Percentiles rank a stretch among this genome's conserved stretches.
phyloP scores from a whole-genome alignment of 2,797 vertebrate species.

The Trematomus bernacchii region DNA sequence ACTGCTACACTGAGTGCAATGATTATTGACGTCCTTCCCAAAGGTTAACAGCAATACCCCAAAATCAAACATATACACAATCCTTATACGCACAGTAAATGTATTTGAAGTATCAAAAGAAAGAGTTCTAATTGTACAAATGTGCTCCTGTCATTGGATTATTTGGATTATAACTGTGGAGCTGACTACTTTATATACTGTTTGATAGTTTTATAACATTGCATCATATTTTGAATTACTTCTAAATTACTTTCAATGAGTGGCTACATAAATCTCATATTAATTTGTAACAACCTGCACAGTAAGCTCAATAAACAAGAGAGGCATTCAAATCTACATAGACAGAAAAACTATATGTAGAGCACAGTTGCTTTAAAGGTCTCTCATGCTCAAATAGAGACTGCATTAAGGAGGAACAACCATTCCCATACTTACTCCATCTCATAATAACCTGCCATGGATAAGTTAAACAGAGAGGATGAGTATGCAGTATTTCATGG shows the following conservation, averaged over 20 bases:
- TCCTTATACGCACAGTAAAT: neutral
- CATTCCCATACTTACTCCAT: constrained; percentile 7
- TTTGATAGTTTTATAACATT: neutral
- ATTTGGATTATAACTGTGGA: neutral
- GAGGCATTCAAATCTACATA: constrained; percentile 8
- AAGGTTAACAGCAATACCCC: too few relatives aligned
- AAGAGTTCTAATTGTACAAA: too few relatives aligned
- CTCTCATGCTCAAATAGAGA: constrained; percentile 34
- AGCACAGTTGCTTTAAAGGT: constrained; percentile 38
- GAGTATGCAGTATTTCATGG: constrained; percentile 50
- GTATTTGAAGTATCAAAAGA: neutral
- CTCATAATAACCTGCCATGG: constrained; percentile 35
- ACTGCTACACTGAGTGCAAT: constrained; percentile 13
- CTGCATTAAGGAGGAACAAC: constrained; percentile 50
- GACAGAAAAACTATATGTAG: constrained; percentile 26
- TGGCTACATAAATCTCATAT: constrained; percentile 9
- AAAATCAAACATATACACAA: neutral
- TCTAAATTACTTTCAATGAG: constrained; percentile 15
- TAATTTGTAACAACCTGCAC: constrained; percentile 43
- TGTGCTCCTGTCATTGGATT: neutral
- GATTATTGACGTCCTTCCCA: neutral
- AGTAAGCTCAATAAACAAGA: constrained; percentile 36
- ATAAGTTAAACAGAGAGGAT: constrained; percentile 32
- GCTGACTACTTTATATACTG: neutral
- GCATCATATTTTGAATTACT: neutral